A percentile compares a stretch with the other conserved stretches of the same genome.
Evolutionary conservation across 2,797 vertebrate species (phyloP).

Genomic region (Coreius guichenoti): DNA sequence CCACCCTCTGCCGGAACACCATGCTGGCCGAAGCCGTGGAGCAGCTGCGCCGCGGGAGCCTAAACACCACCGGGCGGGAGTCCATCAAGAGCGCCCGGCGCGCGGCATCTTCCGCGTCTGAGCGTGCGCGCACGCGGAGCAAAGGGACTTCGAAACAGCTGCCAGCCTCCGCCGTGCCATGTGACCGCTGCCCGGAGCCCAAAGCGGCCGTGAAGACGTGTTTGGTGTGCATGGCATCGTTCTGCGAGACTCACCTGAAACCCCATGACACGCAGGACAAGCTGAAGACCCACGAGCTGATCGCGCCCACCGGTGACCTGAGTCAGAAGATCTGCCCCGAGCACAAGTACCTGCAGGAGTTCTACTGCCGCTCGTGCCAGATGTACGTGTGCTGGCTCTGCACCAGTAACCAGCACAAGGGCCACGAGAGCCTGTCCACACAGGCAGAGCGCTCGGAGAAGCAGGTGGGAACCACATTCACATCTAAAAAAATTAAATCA

Average conservation of each 20-base stretch:
- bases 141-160: conserved; percentile 31
- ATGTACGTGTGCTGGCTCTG: conserved; percentile 82
- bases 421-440: conserved; percentile 78
- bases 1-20: conserved; percentile 79
- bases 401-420: conserved; percentile 80
- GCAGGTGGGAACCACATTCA: conserved; percentile 70
- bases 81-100: conserved; percentile 67
- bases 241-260: conserved; percentile 78
- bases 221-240: conserved; percentile 81
- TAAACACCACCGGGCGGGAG: conserved; percentile 64
- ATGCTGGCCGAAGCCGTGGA: conserved; percentile 84
- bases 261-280: conserved; percentile 74
- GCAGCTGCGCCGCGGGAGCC: conserved; percentile 75
- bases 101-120: conserved; percentile 43
- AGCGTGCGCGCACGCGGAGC: conserved; percentile 44
- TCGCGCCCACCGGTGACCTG: conserved; percentile 73
- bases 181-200: conserved; percentile 76
- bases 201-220: conserved; percentile 76
- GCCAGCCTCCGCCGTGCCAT: conserved; percentile 64
- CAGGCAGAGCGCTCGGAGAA: conserved; percentile 76
- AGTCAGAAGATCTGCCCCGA: conserved; percentile 81
- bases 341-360: conserved; percentile 85
- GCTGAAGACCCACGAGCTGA: conserved; percentile 79
- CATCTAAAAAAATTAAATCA: background rate
- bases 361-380: conserved; percentile 79